These are phyloP conservation scores for Chromis chromis DNA, from an alignment of 2,797 vertebrate genomes.

Conservation along the genomic window DNA sequence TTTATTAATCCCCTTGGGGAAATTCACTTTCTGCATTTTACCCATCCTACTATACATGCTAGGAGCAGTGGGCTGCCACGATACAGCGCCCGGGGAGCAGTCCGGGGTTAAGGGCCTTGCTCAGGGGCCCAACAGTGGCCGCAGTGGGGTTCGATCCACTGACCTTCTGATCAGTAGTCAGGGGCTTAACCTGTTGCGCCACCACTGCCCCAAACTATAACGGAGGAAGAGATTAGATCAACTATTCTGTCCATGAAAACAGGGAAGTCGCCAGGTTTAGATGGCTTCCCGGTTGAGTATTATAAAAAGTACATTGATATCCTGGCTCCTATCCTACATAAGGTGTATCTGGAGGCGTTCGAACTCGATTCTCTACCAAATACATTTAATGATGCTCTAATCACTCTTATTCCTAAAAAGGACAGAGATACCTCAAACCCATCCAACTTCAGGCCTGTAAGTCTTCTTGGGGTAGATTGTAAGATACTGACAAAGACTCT, in stretches of 20 bases:
- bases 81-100: too few relatives aligned
- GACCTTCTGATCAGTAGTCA: not conserved
- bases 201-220: too few relatives aligned
- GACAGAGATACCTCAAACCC: not conserved
- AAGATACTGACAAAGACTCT: conserved; percentile 10
- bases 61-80: too few relatives aligned
- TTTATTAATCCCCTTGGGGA: too few relatives aligned
- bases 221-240: conserved; percentile 1
- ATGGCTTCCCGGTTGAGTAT: conserved; percentile 6
- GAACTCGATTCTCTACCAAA: not conserved
- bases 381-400: conserved; percentile 1
- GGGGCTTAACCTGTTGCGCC: too few relatives aligned
- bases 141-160: too few relatives aligned
- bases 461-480: not conserved
- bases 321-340: not conserved
- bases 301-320: not conserved
- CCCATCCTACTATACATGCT: too few relatives aligned
- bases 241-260: not conserved
- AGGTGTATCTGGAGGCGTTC: not conserved
- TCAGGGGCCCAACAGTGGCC: too few relatives aligned
- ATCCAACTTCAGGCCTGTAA: conserved; percentile 2
- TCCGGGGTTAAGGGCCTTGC: too few relatives aligned
- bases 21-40: too few relatives aligned
- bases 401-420: not conserved
- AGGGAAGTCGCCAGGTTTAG: not conserved